Percentiles rank a stretch among this genome's conserved stretches.
phyloP scores from a whole-genome alignment of 2,888 invertebrate genomes.

The Lepidochitona cinerea region DNA sequence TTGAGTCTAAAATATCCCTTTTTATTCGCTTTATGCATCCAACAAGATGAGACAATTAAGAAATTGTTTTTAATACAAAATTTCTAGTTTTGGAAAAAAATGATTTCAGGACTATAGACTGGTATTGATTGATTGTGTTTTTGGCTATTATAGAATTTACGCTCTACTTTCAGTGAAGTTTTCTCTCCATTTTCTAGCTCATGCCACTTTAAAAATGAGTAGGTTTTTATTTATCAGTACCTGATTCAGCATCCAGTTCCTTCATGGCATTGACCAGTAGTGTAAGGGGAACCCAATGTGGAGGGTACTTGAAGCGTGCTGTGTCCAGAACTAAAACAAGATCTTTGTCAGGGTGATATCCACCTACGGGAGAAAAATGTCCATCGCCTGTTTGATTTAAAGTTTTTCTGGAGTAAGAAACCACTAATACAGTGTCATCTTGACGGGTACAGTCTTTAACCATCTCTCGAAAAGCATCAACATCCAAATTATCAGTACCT shows the following conservation, averaged over 20 bases:
- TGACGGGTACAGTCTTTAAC: conserved; percentile 35
- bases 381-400: conserved; percentile 70
- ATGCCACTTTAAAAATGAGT: too few relatives aligned
- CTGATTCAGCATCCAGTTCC: conserved; percentile 59
- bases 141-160: too few relatives aligned
- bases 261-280: conserved; percentile 66
- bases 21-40: too few relatives aligned
- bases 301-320: conserved; percentile 71
- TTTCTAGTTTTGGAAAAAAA: too few relatives aligned
- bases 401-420: conserved; percentile 62
- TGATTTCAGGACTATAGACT: too few relatives aligned
- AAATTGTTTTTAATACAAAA: too few relatives aligned
- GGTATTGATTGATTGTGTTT: too few relatives aligned
- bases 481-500: conserved; percentile 18
- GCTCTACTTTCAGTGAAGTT: too few relatives aligned
- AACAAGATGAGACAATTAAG: too few relatives aligned
- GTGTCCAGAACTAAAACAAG: conserved; percentile 69
- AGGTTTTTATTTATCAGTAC: conserved; percentile 26
- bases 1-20: too few relatives aligned
- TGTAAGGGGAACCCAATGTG: conserved; percentile 67
- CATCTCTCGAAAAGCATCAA: conserved; percentile 36
- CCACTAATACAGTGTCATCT: conserved; percentile 58
- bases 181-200: too few relatives aligned
- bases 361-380: conserved; percentile 70
- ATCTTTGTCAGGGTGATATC: conserved; percentile 65